Conservation (phyloP, 2,888 invertebrate genomes). For the Tachina grossa region DNA sequence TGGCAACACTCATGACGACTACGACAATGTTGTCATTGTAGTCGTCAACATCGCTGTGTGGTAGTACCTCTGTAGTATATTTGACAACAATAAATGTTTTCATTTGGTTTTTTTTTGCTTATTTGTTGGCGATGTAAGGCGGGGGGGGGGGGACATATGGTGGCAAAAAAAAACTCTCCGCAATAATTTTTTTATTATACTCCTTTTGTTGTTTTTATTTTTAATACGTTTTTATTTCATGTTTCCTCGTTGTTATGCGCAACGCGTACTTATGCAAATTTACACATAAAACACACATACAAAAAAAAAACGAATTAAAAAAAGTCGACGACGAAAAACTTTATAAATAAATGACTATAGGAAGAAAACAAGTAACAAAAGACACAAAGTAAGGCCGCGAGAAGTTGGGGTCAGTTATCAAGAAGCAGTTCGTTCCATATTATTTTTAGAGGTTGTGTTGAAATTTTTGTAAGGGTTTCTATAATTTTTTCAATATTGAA, state of each 20-base stretch:
- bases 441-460: not conserved
- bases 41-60: constrained; percentile 23
- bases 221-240: constrained; percentile 68
- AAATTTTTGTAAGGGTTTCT: not conserved
- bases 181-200: constrained; percentile 48
- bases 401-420: constrained; percentile 47
- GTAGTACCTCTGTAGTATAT: constrained; percentile 40
- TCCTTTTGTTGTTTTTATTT: constrained; percentile 58
- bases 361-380: constrained; percentile 19
- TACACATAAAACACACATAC: constrained; percentile 70
- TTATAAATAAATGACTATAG: constrained; percentile 60
- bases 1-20: constrained; percentile 44
- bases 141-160: constrained; percentile 29
- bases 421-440: constrained; percentile 10
- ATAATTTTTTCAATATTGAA: not conserved
- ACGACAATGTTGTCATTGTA: constrained; percentile 51
- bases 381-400: constrained; percentile 34
- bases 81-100: constrained; percentile 56
- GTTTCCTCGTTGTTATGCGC: constrained; percentile 73
- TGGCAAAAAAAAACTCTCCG: constrained; percentile 57
- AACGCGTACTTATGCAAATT: constrained; percentile 75
- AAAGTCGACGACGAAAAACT: constrained; percentile 24
- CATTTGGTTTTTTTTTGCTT: constrained; percentile 6
- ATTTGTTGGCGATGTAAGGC: constrained; percentile 22
- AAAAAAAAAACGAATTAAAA: constrained; percentile 20